A percentile compares a stretch with the other conserved stretches of the same genome.
Conservation (phyloP, 2,797 vertebrate species). For the Sebastes elongatus region DNA sequence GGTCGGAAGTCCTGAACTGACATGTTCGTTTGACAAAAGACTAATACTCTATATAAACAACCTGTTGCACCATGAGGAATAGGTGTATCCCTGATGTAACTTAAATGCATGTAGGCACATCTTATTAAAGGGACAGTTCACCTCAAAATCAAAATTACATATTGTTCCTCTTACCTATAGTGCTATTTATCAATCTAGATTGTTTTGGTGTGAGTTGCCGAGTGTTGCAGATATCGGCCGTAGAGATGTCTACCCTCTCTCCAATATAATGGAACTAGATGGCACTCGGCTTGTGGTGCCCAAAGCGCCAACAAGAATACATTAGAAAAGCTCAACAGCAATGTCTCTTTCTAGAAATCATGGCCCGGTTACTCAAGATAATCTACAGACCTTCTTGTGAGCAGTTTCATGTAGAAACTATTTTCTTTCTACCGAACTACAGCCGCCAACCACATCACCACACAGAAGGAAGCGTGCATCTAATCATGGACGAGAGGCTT, state of each 20-base stretch:
- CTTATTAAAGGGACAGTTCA: no score
- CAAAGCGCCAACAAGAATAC: no score
- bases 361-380: no score
- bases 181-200: neutral
- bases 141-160: no score
- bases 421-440: no score
- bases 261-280: neutral
- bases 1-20: neutral
- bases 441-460: rapidly evolving
- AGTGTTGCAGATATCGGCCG: neutral
- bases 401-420: no score
- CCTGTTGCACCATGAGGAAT: neutral
- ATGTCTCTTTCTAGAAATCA: neutral
- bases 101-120: no score
- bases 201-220: neutral
- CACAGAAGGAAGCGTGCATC: no score
- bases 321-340: neutral
- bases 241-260: neutral
- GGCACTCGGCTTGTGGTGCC: rapidly evolving
- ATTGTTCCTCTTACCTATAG: neutral
- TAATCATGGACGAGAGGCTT: no score
- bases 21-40: neutral
- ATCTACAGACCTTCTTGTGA: no score
- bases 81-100: neutral
- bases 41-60: neutral